Base-by-base conservation (phyloP, 2,888 invertebrate species). In the Netelia fuscicornis region DNA sequence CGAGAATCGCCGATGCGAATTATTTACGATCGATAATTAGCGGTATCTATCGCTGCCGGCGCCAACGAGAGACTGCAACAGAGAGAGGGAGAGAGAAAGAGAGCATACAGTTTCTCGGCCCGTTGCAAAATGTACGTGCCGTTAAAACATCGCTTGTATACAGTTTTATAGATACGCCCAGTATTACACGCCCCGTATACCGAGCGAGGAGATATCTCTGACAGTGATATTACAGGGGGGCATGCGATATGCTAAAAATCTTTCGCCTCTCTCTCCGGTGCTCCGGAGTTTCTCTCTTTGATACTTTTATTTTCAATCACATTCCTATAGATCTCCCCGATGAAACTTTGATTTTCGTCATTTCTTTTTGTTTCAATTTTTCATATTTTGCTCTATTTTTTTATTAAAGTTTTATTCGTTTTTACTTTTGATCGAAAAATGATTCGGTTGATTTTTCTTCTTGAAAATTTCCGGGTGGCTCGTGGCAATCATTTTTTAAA, bases 11-110 rank as follows among this genome's bases (percentile, higher is more conserved):
- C 88, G 88, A 86, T 20, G 89, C 85, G 91, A 71, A 83, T 94
- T 92, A 94, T 94, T 94, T 94, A 94, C 92, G 93, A 93, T 93
- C 93, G 91, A 94, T 94, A 94, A 94, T 94, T 94, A 94, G 93
- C 90, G 92, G 93, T 94, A 93, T 93, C 93, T 93, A 93, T 93
- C 93, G 93, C 93, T 94, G 93, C 93, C 93, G 93, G 93, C 93
- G 91, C 92, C 92, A 67, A 25, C 54, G 68, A 58, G 58, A 67
- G 6, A 8, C 17, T 9, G 20, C 23, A 10, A 37, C n/a, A n/a
- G 37, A 37, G 20, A 23, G 42, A 42, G 37, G 5, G 65, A 37
- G 37, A 37, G 60, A 60, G 60, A 60, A 6, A 54, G 54, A 60
- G 67, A 52, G 68, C 48, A 25, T 10, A 65, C 65, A 56, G 70